Percentiles rank a stretch among this genome's conserved stretches.
phyloP scores from a whole-genome alignment of 2,888 invertebrate species.

The Teleiodes luculella region DNA sequence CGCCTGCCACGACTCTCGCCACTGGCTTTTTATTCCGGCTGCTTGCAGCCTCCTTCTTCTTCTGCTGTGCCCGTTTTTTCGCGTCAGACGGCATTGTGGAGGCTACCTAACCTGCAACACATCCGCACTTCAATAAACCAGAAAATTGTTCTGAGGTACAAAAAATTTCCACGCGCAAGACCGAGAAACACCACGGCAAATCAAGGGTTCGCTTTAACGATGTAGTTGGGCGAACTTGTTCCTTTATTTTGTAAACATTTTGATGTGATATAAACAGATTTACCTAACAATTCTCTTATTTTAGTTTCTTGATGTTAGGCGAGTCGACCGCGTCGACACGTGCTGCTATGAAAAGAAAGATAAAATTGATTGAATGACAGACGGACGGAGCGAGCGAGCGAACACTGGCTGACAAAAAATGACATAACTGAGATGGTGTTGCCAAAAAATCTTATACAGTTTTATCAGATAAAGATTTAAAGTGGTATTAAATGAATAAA shows the following conservation, averaged over 20 bases:
- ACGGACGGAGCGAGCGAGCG: too few relatives aligned
- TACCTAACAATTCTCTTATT: constrained; percentile 49
- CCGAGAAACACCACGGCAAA: neutral
- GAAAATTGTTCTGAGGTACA: neutral
- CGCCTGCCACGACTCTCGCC: constrained; percentile 69
- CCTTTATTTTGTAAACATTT: constrained; percentile 9
- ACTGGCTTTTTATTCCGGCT: constrained; percentile 80
- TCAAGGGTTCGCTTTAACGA: too few relatives aligned
- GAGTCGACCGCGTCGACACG: constrained; percentile 72
- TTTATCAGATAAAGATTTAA: too few relatives aligned
- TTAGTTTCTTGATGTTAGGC: constrained; percentile 42
- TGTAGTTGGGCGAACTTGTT: neutral
- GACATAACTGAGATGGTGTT: neutral
- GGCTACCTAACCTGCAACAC: constrained; percentile 35
- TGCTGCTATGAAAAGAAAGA: constrained; percentile 70
- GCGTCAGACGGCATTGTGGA: constrained; percentile 97
- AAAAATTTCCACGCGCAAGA: constrained; percentile 9
- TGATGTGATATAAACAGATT: constrained; percentile 23
- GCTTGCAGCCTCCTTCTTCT: constrained; percentile 96
- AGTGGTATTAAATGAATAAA: too few relatives aligned
- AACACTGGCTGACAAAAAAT: neutral
- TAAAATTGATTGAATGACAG: constrained; percentile 16
- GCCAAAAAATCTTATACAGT: neutral
- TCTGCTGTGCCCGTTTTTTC: constrained; percentile 98
- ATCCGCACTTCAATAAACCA: constrained; percentile 15